Evolutionary conservation across 2,888 invertebrate species (phyloP).

Genomic region (Cotesia congregata): DNA sequence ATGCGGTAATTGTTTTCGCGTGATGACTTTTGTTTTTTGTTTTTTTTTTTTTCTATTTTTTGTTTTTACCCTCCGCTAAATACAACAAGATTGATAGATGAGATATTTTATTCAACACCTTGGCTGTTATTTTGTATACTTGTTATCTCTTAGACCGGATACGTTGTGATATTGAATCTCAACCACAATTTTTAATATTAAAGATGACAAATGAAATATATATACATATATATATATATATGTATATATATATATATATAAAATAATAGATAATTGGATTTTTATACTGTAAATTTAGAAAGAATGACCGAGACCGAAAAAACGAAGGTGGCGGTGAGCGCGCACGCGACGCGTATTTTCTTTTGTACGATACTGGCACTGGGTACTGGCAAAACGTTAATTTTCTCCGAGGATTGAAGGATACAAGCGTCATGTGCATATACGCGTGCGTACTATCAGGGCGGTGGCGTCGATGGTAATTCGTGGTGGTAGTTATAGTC

Average conservation of each 20-base stretch:
- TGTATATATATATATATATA: too few species aligned
- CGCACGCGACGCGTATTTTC: constrained; percentile 37
- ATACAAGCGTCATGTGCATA: constrained; percentile 40
- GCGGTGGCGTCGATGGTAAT: constrained; percentile 24
- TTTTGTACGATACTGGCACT: constrained; percentile 34
- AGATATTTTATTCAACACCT: too few species aligned
- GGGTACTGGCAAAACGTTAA: constrained; percentile 28
- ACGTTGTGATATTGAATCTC: too few species aligned
- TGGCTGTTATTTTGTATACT: too few species aligned
- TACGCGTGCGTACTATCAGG: constrained; percentile 42
- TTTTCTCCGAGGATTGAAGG: constrained; percentile 34
- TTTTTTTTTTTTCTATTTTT: background rate
- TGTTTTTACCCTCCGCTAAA: too few species aligned
- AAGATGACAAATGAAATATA: constrained; percentile 7
- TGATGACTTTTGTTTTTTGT: constrained; percentile 8
- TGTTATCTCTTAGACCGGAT: too few species aligned
- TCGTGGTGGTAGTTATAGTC: background rate
- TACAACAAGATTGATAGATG: too few species aligned
- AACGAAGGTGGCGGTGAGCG: constrained; percentile 36
- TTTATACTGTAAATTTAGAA: constrained; percentile 38
- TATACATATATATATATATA: too few species aligned
- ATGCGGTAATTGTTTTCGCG: background rate
- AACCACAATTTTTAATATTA: too few species aligned
- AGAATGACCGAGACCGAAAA: constrained; percentile 42
- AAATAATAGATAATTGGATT: constrained; percentile 11